Base-by-base conservation (phyloP, 2,113 vertebrate species). In the Ptyas mucosa region DNA sequence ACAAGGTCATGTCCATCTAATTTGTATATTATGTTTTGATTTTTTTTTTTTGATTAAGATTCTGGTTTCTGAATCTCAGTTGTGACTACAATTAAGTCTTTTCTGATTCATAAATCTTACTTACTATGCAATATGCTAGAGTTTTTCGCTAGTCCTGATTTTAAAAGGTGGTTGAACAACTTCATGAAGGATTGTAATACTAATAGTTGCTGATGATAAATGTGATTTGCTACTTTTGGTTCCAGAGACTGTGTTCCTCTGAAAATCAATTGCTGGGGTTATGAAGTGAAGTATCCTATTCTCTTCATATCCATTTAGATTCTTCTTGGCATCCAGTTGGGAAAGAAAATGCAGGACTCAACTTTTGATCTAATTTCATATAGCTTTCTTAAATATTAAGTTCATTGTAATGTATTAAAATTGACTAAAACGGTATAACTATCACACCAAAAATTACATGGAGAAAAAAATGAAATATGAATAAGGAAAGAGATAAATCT, bases 401-500 rank as follows among this genome's bases (percentile, higher is more conserved):
- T 8, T 81, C 34, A 81, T 81, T 81, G 75, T 43, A 81, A 81
- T 81, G 34, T 3, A 43, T 81, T 43, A 43, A 81, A 81, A 81
- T 43, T 43, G 75, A 9, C 75, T 81, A 10, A 46, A 91, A 10
- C n/a, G 10, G 34, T 57, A 14, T 91, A 23, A 85, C 11, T 55
- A 43, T 53, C 24, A 91, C 55, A 24, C 20, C 29, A 55, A 85
- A 43, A 54, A 15, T 85, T 85, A 91, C 5, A 55, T 46, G 34
- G 57, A 24, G 55, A 61, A 91, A 51, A 15, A 24, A 91, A 23
- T 29, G 58, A 85, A 15, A 3, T 90, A 88, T 10, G 49, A 0
- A 0, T 85, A 81, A 20, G 64, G 0, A 0, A 18, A 23, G 21
- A 20, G n/a, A 29, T 12, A 12, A 46, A 10, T 94, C 57, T 34